Evolutionary conservation across 2,888 invertebrate species (phyloP).

Genomic region (Ariolimax columbianus): DNA sequence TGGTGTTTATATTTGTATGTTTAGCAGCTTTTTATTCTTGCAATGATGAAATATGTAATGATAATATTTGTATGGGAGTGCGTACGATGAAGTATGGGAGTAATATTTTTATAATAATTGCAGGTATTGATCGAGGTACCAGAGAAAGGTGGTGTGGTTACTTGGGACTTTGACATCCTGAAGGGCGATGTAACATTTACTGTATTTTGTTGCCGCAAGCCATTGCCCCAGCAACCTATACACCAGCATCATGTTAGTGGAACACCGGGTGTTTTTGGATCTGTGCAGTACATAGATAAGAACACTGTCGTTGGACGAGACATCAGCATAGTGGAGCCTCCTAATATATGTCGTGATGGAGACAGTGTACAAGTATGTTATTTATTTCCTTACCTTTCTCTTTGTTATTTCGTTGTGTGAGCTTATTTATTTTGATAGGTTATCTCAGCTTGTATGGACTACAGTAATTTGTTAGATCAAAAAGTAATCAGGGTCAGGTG

Average conservation of each 20-base stretch:
- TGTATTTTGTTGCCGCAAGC: constrained; percentile 81
- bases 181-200: constrained; percentile 92
- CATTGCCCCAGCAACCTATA: constrained; percentile 65
- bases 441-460: too few relatives aligned
- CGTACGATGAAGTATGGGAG: too few relatives aligned
- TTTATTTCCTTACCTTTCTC: too few relatives aligned
- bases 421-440: too few relatives aligned
- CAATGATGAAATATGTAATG: too few relatives aligned
- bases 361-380: constrained; percentile 92
- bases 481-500: too few relatives aligned
- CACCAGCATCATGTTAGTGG: constrained; percentile 77
- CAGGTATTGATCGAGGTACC: constrained; percentile 85
- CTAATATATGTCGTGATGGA: constrained; percentile 92
- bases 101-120: neutral
- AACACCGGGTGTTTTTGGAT: constrained; percentile 69
- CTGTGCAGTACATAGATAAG: constrained; percentile 82
- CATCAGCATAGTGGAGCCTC: constrained; percentile 87
- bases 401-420: too few relatives aligned
- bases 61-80: neutral
- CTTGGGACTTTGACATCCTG: constrained; percentile 97
- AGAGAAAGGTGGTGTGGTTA: constrained; percentile 92
- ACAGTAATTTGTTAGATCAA: too few relatives aligned
- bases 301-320: constrained; percentile 84
- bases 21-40: too few relatives aligned
- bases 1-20: too few relatives aligned